Percentiles rank a stretch among this genome's conserved stretches.
Evolutionary conservation across 2,888 invertebrate genomes (phyloP).

Genomic region (Endotricha flammealis): DNA sequence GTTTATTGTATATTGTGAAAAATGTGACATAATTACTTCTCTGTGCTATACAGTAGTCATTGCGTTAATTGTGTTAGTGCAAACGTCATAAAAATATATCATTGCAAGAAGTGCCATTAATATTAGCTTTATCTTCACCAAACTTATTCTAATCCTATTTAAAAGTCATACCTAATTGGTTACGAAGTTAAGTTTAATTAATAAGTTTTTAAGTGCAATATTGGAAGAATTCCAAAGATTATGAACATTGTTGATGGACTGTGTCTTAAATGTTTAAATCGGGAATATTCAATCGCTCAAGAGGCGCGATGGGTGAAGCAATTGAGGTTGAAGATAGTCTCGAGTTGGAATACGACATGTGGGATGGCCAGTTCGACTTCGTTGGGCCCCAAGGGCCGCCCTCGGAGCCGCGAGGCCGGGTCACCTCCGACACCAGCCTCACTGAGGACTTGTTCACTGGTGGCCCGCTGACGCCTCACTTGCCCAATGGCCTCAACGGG

Average conservation of each 20-base stretch:
- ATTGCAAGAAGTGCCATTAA: slow-evolving; percentile 53
- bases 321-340: slow-evolving; percentile 77
- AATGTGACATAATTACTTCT: slow-evolving; percentile 52
- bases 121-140: slow-evolving; percentile 49
- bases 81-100: slow-evolving; percentile 23
- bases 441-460: slow-evolving; percentile 72
- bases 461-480: slow-evolving; percentile 63
- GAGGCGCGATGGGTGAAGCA: slow-evolving; percentile 63
- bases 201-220: slow-evolving; percentile 51
- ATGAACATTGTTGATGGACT: slow-evolving; percentile 32
- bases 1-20: slow-evolving; percentile 24
- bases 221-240: slow-evolving; percentile 64
- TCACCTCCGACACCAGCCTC: slow-evolving; percentile 60
- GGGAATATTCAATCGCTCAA: slow-evolving; percentile 63
- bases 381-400: slow-evolving; percentile 79
- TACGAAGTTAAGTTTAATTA: slow-evolving; percentile 35
- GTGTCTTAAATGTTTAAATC: slow-evolving; percentile 68
- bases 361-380: slow-evolving; percentile 93
- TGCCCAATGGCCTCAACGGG: slow-evolving; percentile 70
- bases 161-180: slow-evolving; percentile 44
- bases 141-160: slow-evolving; percentile 55
- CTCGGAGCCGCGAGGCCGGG: slow-evolving; percentile 48
- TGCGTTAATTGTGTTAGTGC: slow-evolving; percentile 34
- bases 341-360: slow-evolving; percentile 90
- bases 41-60: too few species aligned